phyloP scores from a whole-genome alignment of 2,888 invertebrate genomes.

The Digitonthophagus gazella region DNA sequence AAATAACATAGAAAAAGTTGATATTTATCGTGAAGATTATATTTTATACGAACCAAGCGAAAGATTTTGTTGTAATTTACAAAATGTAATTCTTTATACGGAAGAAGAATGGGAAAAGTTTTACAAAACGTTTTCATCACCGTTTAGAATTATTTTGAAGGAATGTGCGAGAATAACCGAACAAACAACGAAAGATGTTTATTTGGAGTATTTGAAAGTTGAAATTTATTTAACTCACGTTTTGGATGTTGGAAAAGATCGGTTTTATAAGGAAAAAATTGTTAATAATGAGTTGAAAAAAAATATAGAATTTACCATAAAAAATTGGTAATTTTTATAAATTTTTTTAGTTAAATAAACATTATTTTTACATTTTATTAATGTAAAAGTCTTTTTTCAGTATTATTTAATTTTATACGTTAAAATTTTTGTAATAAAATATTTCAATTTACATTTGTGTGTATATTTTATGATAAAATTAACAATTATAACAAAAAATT shows the following conservation, averaged over 20 bases:
- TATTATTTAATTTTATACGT: too few relatives aligned
- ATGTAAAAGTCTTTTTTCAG: neutral
- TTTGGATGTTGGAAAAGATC: constrained; percentile 2
- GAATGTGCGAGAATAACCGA: constrained; percentile 44
- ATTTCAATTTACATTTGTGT: too few relatives aligned
- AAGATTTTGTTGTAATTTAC: constrained; percentile 42
- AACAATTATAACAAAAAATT: too few relatives aligned
- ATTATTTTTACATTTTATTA: neutral
- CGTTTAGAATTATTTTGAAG: constrained; percentile 40
- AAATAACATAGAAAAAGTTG: constrained; percentile 18
- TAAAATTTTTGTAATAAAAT: too few relatives aligned
- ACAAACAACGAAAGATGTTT: constrained; percentile 40
- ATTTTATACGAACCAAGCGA: constrained; percentile 41
- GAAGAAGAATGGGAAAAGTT: constrained; percentile 35
- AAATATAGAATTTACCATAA: constrained; percentile 26
- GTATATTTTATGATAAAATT: too few relatives aligned
- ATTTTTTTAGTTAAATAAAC: neutral
- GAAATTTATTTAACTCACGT: constrained; percentile 32
- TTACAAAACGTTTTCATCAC: constrained; percentile 36
- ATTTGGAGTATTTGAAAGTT: constrained; percentile 36
- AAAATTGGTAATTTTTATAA: constrained; percentile 29
- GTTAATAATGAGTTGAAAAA: constrained; percentile 26
- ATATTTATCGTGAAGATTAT: constrained; percentile 19
- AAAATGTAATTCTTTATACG: constrained; percentile 33
- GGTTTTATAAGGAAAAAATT: constrained; percentile 22